Base-by-base conservation (phyloP, 2,797 vertebrate species). In the Pempheris klunzingeri region DNA sequence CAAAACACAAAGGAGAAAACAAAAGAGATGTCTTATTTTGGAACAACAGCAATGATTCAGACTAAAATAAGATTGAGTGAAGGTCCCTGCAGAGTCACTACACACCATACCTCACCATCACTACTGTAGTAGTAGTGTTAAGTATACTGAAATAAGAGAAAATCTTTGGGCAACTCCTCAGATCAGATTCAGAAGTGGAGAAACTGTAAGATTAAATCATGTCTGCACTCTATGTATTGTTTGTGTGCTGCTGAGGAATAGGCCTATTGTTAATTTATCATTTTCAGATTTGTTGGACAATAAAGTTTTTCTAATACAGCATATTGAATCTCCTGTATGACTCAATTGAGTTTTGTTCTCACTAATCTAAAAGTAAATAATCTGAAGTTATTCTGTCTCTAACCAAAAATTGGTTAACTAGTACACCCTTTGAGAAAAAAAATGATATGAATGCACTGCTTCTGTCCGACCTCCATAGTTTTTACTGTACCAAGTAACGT, bases 31-130 rank as follows among this genome's bases (percentile, higher is more conserved):
- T 53, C 18, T 50, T 8, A 20, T 24, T 39, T 14, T 64, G 22
- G 22, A 60, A 76, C 26, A 11, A 24, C 18, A 30, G 28, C 44
- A 7, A 34, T 17, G 30, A 68, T 57, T 6, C 28, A 4, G 14
- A 54, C 24, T 50, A 17, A 41, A 3, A 54, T 22, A 34, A 49
- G 46, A 5, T 20, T 34, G 65, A 53, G 30, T 47, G 77, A 79
- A 71, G 54, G 34, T 50, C 38, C 38, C 7, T 28, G 30, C 26
- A 49, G 7, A 71, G 20, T 54, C 67, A 71, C 59, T 34, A 63
- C 2, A 74, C 26, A 24, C 4, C 6, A 47, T 12, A 30, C 9
- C 13, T n/a, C 26, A 17, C 14, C 28, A 18, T 43, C 41, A 34
- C 46, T 0, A n/a, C n/a, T n/a, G n/a, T n/a, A n/a, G n/a, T n/a